A percentile compares a stretch with the other conserved stretches of the same genome.
phyloP scores from a whole-genome alignment of 2,888 invertebrate genomes.

The Hydropsyche betteni region DNA sequence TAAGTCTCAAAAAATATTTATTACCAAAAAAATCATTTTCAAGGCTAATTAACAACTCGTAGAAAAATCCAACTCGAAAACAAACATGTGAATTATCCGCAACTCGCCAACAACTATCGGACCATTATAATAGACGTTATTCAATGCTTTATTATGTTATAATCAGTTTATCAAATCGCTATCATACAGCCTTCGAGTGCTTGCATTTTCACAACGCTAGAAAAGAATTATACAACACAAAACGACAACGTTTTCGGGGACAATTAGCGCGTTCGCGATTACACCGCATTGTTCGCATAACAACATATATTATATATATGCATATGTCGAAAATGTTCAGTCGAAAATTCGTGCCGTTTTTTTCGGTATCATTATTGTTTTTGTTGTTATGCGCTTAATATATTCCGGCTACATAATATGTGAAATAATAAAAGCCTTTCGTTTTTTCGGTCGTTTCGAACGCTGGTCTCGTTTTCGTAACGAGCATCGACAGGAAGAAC shows the following conservation, averaged over 20 bases:
- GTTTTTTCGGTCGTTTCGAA: background rate
- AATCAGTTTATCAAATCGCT: too few relatives aligned
- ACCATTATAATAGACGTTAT: too few relatives aligned
- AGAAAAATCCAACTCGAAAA: too few relatives aligned
- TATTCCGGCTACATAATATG: conserved; percentile 14
- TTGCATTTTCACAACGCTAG: too few relatives aligned
- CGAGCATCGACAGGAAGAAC: background rate
- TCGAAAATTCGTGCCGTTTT: background rate
- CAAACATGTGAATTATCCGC: too few relatives aligned
- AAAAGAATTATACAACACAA: background rate
- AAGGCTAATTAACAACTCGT: too few relatives aligned
- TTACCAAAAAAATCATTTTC: too few relatives aligned
- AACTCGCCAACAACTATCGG: too few relatives aligned
- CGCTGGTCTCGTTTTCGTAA: background rate
- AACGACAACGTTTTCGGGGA: background rate
- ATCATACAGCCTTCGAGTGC: too few relatives aligned
- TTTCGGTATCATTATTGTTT: background rate
- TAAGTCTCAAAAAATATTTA: too few relatives aligned
- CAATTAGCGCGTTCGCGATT: conserved; percentile 9
- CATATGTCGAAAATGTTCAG: background rate
- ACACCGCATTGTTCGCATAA: conserved; percentile 1
- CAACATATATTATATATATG: background rate
- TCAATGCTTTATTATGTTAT: too few relatives aligned
- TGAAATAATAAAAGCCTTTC: conserved; percentile 11
- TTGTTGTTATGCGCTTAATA: conserved; percentile 6